phyloP scores from a whole-genome alignment of 1,140 invertebrate genomes.

The Neodiprion pinetum region DNA sequence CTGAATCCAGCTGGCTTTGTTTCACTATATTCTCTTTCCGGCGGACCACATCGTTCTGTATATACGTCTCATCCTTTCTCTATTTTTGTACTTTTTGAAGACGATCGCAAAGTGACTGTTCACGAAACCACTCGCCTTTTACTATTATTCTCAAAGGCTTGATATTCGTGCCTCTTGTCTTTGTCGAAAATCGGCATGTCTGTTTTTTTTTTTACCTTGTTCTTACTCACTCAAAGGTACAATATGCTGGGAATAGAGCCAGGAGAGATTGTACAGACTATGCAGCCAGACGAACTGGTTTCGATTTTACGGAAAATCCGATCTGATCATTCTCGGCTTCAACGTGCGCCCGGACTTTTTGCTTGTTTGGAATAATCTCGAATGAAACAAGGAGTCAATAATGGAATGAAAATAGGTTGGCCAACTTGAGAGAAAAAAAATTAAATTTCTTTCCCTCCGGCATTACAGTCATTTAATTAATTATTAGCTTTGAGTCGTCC shows the following conservation, averaged over 20 bases:
- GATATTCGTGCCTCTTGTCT: neutral
- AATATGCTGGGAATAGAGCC: too few species aligned
- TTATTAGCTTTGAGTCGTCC: neutral
- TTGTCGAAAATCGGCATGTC: too few species aligned
- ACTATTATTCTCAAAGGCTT: neutral
- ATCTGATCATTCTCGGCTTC: too few species aligned
- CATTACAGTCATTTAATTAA: neutral
- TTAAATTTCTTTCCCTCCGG: neutral
- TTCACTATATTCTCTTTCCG: slow-evolving; percentile 45
- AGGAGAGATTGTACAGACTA: too few species aligned
- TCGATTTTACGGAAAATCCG: too few species aligned
- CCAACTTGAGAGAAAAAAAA: too few species aligned
- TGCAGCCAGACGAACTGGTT: too few species aligned
- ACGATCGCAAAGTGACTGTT: neutral
- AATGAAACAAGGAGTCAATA: neutral
- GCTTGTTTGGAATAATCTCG: too few species aligned
- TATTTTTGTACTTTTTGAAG: neutral
- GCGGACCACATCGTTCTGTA: slow-evolving; percentile 27
- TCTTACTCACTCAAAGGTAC: too few species aligned
- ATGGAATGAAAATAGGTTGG: neutral
- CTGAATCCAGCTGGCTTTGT: slow-evolving; percentile 28
- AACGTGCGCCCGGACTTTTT: too few species aligned
- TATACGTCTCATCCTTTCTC: neutral
- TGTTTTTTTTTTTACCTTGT: too few species aligned
- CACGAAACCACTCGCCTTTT: neutral